Evolutionary conservation across 2,888 invertebrate genomes (phyloP).

Genomic region (Clunio marinus): DNA sequence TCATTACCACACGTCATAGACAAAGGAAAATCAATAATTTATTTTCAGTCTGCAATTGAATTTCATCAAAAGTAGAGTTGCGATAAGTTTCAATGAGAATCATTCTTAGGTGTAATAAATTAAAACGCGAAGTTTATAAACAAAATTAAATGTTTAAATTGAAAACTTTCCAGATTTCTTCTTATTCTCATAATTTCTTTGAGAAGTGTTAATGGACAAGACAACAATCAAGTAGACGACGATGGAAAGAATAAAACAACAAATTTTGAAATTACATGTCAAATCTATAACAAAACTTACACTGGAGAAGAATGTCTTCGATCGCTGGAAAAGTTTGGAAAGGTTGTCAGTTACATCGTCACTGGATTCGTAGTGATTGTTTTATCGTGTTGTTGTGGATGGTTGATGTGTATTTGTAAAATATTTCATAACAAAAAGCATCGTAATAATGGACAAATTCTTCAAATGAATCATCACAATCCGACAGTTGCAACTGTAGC

Average conservation of each 20-base stretch:
- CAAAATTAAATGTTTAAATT: too few relatives aligned
- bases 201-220: neutral
- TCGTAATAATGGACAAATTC: neutral
- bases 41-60: neutral
- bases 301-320: conserved; percentile 20
- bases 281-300: neutral
- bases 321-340: conserved; percentile 15
- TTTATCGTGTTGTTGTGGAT: conserved; percentile 18
- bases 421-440: conserved; percentile 9
- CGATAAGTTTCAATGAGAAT: too few relatives aligned
- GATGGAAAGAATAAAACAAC: neutral
- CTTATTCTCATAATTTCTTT: neutral
- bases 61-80: neutral
- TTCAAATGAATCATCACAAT: neutral
- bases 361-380: neutral
- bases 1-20: too few relatives aligned
- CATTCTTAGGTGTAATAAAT: too few relatives aligned
- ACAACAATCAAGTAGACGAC: neutral
- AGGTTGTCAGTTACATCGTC: conserved; percentile 11
- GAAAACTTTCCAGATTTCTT: neutral
- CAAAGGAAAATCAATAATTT: neutral
- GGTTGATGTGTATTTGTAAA: conserved; percentile 24
- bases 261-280: neutral
- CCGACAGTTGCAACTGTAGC: conserved; percentile 16
- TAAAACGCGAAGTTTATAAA: too few relatives aligned